phyloP scores from a whole-genome alignment of 2,113 vertebrate genomes.

The Ammodytes marinus region DNA sequence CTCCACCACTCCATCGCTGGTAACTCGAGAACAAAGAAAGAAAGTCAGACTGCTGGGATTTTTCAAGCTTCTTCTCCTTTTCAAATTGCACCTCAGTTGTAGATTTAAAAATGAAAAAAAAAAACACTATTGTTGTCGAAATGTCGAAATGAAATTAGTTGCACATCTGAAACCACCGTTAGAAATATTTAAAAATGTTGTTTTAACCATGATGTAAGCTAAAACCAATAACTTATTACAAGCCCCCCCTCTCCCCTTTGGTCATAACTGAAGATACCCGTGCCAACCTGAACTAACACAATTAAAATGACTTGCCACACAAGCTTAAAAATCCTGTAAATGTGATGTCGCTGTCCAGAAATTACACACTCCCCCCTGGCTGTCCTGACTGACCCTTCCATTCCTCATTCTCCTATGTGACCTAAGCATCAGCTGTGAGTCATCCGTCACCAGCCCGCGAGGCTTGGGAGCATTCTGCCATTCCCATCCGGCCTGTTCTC shows the following conservation, averaged over 20 bases:
- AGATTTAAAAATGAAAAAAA: conserved; percentile 14
- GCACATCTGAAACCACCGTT: neutral
- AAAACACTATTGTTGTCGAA: neutral
- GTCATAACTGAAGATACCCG: neutral
- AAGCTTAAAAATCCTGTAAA: neutral
- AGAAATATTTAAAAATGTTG: neutral
- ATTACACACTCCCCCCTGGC: neutral
- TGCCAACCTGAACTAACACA: neutral
- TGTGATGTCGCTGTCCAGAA: neutral
- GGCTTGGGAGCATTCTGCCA: conserved; percentile 53
- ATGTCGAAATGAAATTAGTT: neutral
- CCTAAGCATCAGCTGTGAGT: conserved; percentile 71
- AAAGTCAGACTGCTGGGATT: neutral
- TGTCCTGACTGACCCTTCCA: conserved; percentile 21
- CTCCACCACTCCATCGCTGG: conserved; percentile 12
- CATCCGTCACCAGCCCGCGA: conserved; percentile 59
- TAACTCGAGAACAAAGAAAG: conserved; percentile 23
- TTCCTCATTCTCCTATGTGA: conserved; percentile 16
- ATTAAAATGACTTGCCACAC: conserved; percentile 11
- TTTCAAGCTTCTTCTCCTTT: neutral
- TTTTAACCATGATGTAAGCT: neutral
- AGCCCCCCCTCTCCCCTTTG: neutral
- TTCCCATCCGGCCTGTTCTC: conserved; percentile 68
- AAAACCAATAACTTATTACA: neutral
- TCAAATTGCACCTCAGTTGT: neutral